phyloP scores from a whole-genome alignment of 2,888 invertebrate species.

The Deroplatys truncata region DNA sequence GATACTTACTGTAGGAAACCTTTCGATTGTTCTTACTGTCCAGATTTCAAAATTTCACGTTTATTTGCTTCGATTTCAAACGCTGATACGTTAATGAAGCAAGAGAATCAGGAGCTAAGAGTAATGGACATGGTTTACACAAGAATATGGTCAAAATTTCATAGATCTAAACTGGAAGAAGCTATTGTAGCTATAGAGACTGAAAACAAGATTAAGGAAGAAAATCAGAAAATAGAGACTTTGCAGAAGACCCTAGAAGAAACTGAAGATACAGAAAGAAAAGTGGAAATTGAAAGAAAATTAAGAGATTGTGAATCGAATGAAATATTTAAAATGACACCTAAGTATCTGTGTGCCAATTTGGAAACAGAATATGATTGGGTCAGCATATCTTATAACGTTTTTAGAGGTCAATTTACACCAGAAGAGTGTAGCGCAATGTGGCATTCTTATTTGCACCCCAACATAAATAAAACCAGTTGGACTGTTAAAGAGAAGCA shows the following conservation, averaged over 20 bases:
- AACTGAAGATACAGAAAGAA: neutral
- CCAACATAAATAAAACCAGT: neutral
- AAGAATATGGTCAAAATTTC: neutral
- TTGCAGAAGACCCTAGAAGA: neutral
- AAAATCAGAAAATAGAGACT: neutral
- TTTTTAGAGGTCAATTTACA: neutral
- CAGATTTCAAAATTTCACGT: too few relatives aligned
- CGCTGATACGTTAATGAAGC: neutral
- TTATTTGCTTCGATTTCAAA: too few relatives aligned
- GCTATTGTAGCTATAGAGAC: neutral
- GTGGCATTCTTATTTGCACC: constrained; percentile 1
- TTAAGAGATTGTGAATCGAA: neutral
- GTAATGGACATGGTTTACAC: neutral
- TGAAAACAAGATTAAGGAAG: neutral
- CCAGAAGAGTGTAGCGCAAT: neutral
- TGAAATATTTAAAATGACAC: neutral
- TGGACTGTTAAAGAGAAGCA: neutral
- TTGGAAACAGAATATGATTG: neutral
- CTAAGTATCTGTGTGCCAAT: neutral
- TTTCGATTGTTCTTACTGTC: too few relatives aligned
- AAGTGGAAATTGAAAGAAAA: neutral
- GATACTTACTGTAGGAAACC: too few relatives aligned
- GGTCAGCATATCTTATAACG: neutral
- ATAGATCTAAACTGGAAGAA: neutral
- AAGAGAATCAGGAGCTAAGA: neutral